phyloP scores from a whole-genome alignment of 2,797 vertebrate genomes.

The Capromys pilorides region DNA sequence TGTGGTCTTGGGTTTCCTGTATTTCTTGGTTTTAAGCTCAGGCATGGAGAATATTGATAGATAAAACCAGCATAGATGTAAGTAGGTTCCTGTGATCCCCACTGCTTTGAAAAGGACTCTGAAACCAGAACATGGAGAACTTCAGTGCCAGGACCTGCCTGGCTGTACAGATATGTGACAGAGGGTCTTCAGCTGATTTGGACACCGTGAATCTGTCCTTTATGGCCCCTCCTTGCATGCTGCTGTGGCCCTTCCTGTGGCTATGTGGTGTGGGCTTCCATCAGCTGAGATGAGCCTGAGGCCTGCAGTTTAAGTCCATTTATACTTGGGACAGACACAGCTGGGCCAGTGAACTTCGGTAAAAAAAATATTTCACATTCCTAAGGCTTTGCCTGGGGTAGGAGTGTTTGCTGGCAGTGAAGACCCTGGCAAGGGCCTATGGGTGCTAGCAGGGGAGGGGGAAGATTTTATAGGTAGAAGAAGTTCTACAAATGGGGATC shows the following conservation, averaged over 20 bases:
- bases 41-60: not conserved
- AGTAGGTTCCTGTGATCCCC: not conserved
- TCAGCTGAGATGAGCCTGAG: not conserved
- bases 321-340: not conserved
- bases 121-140: not conserved
- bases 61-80: not conserved
- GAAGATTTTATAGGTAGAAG: not conserved
- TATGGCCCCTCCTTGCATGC: rapidly evolving
- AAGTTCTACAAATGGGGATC: not conserved
- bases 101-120: not conserved
- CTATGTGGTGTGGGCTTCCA: rapidly evolving
- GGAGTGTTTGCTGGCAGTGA: not conserved
- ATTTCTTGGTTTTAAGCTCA: not conserved
- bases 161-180: not conserved
- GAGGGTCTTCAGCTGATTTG: not conserved
- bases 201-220: too few species aligned
- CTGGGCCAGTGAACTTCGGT: not conserved
- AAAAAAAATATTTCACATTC: not conserved
- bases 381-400: not conserved
- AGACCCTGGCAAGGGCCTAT: not conserved
- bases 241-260: not conserved
- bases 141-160: not conserved
- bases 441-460: not conserved
- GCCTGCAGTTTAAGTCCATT: not conserved
- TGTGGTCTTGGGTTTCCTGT: not conserved